phyloP scores from a whole-genome alignment of 2,113 vertebrate species.

The Syrmaticus mikado region DNA sequence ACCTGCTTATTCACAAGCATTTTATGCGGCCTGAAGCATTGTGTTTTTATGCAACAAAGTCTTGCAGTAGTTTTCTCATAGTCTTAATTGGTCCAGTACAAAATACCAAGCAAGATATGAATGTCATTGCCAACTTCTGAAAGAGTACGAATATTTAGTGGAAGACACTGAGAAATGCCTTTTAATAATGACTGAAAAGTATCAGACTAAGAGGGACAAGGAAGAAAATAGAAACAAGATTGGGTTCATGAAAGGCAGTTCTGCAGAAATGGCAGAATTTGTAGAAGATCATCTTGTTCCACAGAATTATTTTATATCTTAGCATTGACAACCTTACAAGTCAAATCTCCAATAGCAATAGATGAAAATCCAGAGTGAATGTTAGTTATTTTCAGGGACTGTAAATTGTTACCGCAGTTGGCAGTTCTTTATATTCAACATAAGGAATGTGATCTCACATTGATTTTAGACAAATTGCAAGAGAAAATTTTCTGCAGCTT shows the following conservation, averaged over 20 bases:
- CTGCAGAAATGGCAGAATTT: not conserved
- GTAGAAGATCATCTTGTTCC: not conserved
- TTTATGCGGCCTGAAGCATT: not conserved
- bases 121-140: not conserved
- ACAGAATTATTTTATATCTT: not conserved
- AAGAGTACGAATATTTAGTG: not conserved
- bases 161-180: not conserved
- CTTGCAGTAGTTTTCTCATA: not conserved
- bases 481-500: not conserved
- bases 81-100: not conserved
- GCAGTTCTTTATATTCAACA: not conserved
- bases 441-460: not conserved
- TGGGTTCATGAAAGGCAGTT: not conserved
- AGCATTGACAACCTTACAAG: not conserved
- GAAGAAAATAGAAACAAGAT: not conserved
- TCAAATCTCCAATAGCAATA: not conserved
- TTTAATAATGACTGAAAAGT: not conserved
- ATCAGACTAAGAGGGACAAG: not conserved
- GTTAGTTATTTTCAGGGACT: not conserved
- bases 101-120: not conserved
- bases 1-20: not conserved
- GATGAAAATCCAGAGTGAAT: not conserved
- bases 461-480: not conserved
- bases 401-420: not conserved
- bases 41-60: not conserved